Evolutionary conservation across 2,113 vertebrate species (phyloP).

Genomic region (Triplophysa dalaica): DNA sequence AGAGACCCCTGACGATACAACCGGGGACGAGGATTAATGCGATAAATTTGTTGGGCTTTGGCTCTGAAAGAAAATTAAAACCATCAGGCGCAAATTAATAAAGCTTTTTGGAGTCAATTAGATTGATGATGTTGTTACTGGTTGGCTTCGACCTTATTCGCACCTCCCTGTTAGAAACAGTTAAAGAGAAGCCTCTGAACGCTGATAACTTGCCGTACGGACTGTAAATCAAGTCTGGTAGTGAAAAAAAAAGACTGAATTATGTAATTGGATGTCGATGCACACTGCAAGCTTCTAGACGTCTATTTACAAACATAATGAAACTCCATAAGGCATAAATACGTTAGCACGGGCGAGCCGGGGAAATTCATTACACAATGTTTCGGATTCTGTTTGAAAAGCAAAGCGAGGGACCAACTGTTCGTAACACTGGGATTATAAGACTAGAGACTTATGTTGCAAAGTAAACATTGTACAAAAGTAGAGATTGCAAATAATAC

Average conservation of each 20-base stretch:
- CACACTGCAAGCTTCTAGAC: background rate
- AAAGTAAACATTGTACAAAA: background rate
- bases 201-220: background rate
- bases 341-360: background rate
- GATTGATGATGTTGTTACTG: conserved; percentile 34
- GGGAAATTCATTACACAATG: conserved; percentile 3
- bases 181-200: conserved; percentile 1
- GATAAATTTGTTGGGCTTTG: conserved; percentile 4
- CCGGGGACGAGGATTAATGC: background rate
- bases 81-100: conserved; percentile 40
- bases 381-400: background rate
- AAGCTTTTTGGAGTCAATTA: conserved; percentile 18
- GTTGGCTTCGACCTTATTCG: conserved; percentile 40
- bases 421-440: background rate
- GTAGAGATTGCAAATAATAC: background rate
- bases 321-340: conserved; percentile 20
- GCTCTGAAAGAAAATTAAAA: conserved; percentile 25
- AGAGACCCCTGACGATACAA: background rate
- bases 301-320: conserved; percentile 27
- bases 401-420: background rate
- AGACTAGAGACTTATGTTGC: background rate
- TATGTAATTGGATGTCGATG: conserved; percentile 15
- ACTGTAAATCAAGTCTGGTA: conserved; percentile 16
- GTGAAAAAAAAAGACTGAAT: conserved; percentile 24
- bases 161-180: conserved; percentile 15